Percentiles rank a stretch among this genome's conserved stretches.
Conservation (phyloP, 2,888 invertebrate species). For the Sinelater perroti region DNA sequence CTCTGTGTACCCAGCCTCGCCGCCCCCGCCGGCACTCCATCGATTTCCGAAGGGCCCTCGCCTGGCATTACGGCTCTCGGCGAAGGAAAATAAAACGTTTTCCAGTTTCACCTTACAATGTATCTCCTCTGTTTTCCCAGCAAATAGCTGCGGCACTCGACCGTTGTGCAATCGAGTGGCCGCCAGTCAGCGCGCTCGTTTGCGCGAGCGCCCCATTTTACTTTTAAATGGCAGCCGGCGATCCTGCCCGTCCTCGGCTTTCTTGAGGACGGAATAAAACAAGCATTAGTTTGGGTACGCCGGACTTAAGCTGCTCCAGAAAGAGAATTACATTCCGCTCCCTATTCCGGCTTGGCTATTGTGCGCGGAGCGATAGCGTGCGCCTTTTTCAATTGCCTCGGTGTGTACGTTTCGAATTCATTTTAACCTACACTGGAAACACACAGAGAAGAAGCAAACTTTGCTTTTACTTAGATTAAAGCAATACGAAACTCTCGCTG, state of each 20-base stretch:
- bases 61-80: conserved; percentile 22
- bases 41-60: conserved; percentile 28
- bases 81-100: conserved; percentile 24
- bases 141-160: conserved; percentile 13
- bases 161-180: conserved; percentile 10
- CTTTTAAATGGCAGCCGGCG: conserved; percentile 16
- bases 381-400: too few relatives aligned
- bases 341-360: too few relatives aligned
- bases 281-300: too few relatives aligned
- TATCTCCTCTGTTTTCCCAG: conserved; percentile 4
- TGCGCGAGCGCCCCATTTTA: conserved; percentile 13
- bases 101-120: conserved; percentile 15
- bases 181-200: conserved; percentile 3
- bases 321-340: too few relatives aligned
- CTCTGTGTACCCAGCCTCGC: conserved; percentile 11
- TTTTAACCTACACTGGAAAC: too few relatives aligned
- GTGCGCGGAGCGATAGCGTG: too few relatives aligned
- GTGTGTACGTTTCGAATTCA: too few relatives aligned
- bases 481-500: too few relatives aligned
- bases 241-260: conserved; percentile 11
- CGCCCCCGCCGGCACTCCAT: conserved; percentile 3
- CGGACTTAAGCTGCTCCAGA: too few relatives aligned
- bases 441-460: too few relatives aligned
- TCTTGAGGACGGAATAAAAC: conserved; percentile 18
- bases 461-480: too few relatives aligned